phyloP scores from a whole-genome alignment of 2,888 invertebrate species.

The Pandemis corylana region DNA sequence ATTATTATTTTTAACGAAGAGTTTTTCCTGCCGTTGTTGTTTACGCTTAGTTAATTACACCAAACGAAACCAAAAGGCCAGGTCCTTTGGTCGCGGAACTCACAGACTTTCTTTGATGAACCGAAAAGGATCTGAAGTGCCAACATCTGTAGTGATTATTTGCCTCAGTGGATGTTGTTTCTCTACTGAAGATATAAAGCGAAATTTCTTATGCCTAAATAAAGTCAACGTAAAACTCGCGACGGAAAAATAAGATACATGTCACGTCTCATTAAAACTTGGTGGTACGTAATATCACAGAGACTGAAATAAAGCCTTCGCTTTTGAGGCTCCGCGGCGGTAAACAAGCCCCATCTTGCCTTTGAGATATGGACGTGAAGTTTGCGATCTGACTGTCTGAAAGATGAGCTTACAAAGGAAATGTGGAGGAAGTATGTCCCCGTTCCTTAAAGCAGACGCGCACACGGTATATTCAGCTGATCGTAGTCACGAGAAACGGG shows the following conservation, averaged over 20 bases:
- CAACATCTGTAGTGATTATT: too few species aligned
- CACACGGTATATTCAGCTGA: neutral
- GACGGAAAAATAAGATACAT: neutral
- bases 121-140: too few species aligned
- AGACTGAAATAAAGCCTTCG: conserved; percentile 14
- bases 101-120: too few species aligned
- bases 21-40: neutral
- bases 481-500: too few species aligned
- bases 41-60: too few species aligned
- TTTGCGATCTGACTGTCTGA: neutral
- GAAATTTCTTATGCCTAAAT: neutral
- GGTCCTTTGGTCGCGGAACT: too few species aligned
- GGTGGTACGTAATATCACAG: conserved; percentile 24
- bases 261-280: conserved; percentile 26
- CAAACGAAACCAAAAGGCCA: too few species aligned
- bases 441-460: too few species aligned
- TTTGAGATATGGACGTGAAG: conserved; percentile 18
- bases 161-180: neutral
- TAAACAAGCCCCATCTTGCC: conserved; percentile 24
- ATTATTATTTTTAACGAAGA: neutral
- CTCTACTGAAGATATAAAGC: too few species aligned
- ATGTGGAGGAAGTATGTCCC: neutral
- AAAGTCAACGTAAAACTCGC: neutral
- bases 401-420: neutral
- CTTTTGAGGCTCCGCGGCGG: conserved; percentile 33